Base-by-base conservation (phyloP, 2,113 vertebrate species). In the Solea senegalensis region DNA sequence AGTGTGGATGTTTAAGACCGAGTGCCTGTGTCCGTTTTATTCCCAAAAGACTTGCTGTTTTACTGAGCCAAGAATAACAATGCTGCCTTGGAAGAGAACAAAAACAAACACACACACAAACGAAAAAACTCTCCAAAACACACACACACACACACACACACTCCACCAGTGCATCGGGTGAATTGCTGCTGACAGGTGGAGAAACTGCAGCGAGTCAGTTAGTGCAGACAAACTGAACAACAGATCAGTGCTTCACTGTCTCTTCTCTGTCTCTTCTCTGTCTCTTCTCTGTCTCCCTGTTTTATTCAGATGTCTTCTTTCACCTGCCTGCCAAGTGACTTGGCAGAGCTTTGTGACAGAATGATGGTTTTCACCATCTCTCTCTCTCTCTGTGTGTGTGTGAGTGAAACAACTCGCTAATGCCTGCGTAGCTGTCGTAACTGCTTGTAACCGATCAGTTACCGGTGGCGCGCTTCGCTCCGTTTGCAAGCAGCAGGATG, bases 41-140 rank as follows among this genome's bases (percentile, higher is more conserved):
- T 88, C 86, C 86, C 86, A 21, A 27, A 71, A 84, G 86, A 86
- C 85, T 55, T 3, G 26, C 79, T 75, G 59, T 72, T 86, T 61
- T 81, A 87, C 85, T 48, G 54, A 87, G 90, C 90, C 87, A 87
- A 89, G 79, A 91, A 91, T 87, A 91, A 89, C 87, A 71, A 83
- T 69, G 74, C 80, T 69, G 82, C 70, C 64, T 80, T 65, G 83
- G 67, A 76, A 74, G 68, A 77, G 72, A 65, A 72, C 66, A 67
- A 78, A 68, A 64, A 12, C 26, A 53, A 53, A 12, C 34, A 72
- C 53, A 72, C 58, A 67, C 61, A 43, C 6, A 34, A 12, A 46
- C 10, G 12, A 4, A 46, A 4, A 46, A 4, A 46, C 14, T 53
- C 69, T 71, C 51, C 12, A 49, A 49, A 62, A 72, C 43, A 72